Evolutionary conservation across 2,888 invertebrate genomes (phyloP), one percentile per base, ranked within the genome.

Genomic region (Dasysyrphus tricinctus): DNA sequence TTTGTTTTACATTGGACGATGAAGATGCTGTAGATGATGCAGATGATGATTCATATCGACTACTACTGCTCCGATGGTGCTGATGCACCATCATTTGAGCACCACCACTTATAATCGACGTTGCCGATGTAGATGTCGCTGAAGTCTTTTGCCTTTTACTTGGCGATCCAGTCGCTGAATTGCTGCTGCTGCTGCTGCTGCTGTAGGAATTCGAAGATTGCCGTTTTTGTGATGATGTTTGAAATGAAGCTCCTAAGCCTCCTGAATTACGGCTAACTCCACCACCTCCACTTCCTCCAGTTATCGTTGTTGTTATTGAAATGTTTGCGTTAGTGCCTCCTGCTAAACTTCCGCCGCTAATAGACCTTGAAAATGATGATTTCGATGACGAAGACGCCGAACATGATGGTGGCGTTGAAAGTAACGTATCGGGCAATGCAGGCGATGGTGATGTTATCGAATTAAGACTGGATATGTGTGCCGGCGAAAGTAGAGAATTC

Each of bases 391-490:
- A 51, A 1, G 81, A 61, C 32, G 86, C 80, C 67, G 89, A 89
- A 76, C 74, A 59, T 75, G 90, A 89, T 8, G 92, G 91, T 80
- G 92, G 92, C 78, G 92, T 92, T 59, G 92, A 92, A 59, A 92
- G 88, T 78, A 92, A 88, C 80, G 91, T 89, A 80, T 92, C 92
- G 74, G 92, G 92, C 88, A 92, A 92, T 88, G 92, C 91, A 88
- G 92, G 91, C 19, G 92, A 92, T 44, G 92, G 92, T 73, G 92
- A 92, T 76, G 92, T 92, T 88, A 92, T 92, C 88, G 92, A 92
- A 89, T 92, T 92, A 78, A 92, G 90, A 88, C 91, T 92, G 54
- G 92, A 92, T 81, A 91, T 87, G 86, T 91, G 90, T 65, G 92
- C 89, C 24, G 90, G 78, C 57, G 89, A 81, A 56, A 90, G 89